A percentile compares a stretch with the other conserved stretches of the same genome.
These are phyloP conservation scores for Cottus gobio DNA, from an alignment of 2,113 vertebrate genomes.

Conservation along the genomic window DNA sequence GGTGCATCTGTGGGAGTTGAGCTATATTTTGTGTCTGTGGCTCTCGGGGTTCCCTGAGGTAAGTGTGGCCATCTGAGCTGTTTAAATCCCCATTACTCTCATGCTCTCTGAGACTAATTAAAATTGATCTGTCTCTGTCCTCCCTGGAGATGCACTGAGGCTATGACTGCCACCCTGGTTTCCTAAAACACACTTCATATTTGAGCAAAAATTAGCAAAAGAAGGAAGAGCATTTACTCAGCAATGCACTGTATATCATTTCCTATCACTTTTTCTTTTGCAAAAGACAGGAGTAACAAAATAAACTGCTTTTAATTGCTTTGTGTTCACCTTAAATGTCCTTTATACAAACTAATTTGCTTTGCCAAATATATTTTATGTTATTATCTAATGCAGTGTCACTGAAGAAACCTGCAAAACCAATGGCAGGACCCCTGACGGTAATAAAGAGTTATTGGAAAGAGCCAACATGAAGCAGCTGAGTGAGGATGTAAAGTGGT, in stretches of 20 bases:
- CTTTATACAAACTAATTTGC: neutral
- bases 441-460: neutral
- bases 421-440: neutral
- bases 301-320: neutral
- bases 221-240: neutral
- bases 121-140: conserved; percentile 70
- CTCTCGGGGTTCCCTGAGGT: conserved; percentile 50
- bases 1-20: conserved; percentile 42
- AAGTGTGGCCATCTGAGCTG: conserved; percentile 38
- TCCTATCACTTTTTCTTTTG: neutral
- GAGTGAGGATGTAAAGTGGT: neutral
- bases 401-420: neutral
- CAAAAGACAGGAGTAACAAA: neutral
- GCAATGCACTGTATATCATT: neutral
- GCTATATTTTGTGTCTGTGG: conserved; percentile 29
- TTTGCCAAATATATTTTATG: neutral
- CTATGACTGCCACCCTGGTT: conserved; percentile 1
- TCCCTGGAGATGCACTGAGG: conserved; percentile 30
- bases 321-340: neutral
- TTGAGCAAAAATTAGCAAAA: conserved; percentile 22
- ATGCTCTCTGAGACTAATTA: conserved; percentile 71
- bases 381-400: neutral
- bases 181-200: conserved; percentile 19
- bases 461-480: neutral
- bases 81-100: conserved; percentile 70